Conservation (phyloP, 1,140 invertebrate genomes). For the Bradynema listronoti region DNA sequence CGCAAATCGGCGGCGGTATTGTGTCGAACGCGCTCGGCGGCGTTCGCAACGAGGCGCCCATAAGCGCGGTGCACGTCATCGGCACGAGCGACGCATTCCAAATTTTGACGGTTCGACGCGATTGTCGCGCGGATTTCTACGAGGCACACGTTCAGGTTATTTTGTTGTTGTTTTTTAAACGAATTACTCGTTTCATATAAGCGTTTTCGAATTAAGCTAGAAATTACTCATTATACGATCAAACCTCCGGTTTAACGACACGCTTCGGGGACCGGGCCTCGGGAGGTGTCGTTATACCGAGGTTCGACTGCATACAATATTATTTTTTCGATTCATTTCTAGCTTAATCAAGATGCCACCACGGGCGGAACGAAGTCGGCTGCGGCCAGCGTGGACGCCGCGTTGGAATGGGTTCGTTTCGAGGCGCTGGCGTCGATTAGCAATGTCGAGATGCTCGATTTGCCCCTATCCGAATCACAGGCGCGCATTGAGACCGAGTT, state of each 20-base stretch:
- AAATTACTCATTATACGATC: too few species aligned
- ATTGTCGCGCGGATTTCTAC: constrained; percentile 23
- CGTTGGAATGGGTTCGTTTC: constrained; percentile 39
- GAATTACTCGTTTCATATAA: too few species aligned
- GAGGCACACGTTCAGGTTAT: neutral
- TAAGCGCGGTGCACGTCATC: neutral
- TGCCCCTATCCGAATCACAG: constrained; percentile 53
- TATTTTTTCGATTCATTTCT: too few species aligned
- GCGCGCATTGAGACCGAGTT: constrained; percentile 55
- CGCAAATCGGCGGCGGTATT: neutral
- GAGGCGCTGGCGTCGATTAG: constrained; percentile 48
- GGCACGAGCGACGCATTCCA: neutral
- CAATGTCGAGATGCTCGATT: constrained; percentile 55
- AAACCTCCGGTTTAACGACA: too few species aligned
- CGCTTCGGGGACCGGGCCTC: too few species aligned
- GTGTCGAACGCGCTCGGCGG: neutral
- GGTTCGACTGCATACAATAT: too few species aligned
- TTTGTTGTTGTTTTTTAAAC: too few species aligned
- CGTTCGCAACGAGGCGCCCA: neutral
- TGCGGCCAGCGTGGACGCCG: neutral
- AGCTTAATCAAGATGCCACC: too few species aligned
- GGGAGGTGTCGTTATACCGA: too few species aligned
- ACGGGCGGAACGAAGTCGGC: neutral
- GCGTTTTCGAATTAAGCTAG: too few species aligned
- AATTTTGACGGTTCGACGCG: constrained; percentile 7